Percentiles rank a stretch among this genome's conserved stretches.
phyloP scores from a whole-genome alignment of 1,140 invertebrate genomes.

The Oryctes rhinoceros region DNA sequence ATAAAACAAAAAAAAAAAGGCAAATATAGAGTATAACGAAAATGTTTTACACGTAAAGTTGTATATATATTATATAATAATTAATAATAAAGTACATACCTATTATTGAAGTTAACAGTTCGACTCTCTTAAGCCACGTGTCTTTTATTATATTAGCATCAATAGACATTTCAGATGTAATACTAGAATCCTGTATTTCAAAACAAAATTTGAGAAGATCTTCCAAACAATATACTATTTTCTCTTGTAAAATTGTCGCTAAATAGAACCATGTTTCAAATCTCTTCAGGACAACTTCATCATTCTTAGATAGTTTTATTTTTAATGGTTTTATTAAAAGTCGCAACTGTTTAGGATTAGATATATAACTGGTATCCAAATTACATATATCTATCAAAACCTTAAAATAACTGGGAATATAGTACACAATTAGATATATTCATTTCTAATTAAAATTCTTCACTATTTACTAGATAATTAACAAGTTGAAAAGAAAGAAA shows the following conservation, averaged over 20 bases:
- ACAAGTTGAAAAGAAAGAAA: too few relatives aligned
- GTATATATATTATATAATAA: background rate
- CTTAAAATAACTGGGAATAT: conserved; percentile 10
- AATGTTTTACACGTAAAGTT: too few relatives aligned
- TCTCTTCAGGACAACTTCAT: conserved; percentile 11
- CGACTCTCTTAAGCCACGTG: conserved; percentile 4
- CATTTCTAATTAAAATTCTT: too few relatives aligned
- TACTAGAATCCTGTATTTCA: background rate
- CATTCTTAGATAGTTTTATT: conserved; percentile 31
- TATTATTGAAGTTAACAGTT: conserved; percentile 24
- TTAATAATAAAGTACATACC: conserved; percentile 25
- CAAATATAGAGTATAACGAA: background rate
- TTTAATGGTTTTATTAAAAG: conserved; percentile 40
- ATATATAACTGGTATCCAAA: conserved; percentile 37
- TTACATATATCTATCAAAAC: conserved; percentile 28
- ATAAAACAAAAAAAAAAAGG: background rate
- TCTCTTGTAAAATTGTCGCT: background rate
- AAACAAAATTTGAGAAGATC: conserved; percentile 27
- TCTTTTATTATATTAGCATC: conserved; percentile 12
- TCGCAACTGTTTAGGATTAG: conserved; percentile 26
- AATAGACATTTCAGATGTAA: background rate
- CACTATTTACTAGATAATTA: too few relatives aligned
- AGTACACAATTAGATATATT: background rate
- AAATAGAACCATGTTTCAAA: conserved; percentile 35
- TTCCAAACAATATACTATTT: conserved; percentile 17